Evolutionary conservation across 2,797 vertebrate species (phyloP), one percentile per base, ranked within the genome.

Genomic region (Chrosomus eos): DNA sequence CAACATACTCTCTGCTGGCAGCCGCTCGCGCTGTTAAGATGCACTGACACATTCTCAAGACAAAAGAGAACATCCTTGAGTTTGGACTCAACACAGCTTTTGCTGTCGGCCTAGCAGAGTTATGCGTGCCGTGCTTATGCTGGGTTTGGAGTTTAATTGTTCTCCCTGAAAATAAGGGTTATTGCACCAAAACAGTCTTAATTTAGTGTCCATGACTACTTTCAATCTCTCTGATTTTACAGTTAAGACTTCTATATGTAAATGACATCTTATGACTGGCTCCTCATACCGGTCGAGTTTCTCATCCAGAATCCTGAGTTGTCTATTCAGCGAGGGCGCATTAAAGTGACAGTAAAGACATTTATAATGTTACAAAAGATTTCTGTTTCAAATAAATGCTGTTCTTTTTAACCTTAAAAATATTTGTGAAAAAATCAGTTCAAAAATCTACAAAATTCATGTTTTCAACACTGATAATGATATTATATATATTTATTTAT

Each of bases 1-100:
- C 60, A 43, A n/a, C 58, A 67, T 48, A 73, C 45, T 55, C 45
- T n/a, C 40, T 26, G 31, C 75, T 84, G 78, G 82, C 86, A 81
- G 70, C n/a, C 21, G 16, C 19, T 80, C 4, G 0, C 21, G 3
- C 81, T 84, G 64, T 85, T 82, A 77, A 38, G 36, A 78, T 85
- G 82, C 86, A 85, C 21, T 8, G 64, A 51, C 66, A 71, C 71
- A 51, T 70, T 71, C 55, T 60, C 19, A 71, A 40, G 51, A 78
- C 74, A 64, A 66, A 81, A 72, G n/a, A 60, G 11, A 68, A 38
- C 66, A 82, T 82, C 73, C 55, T 66, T 66, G 51, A 51, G 78
- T 72, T 81, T 81, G 55, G 62, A 77, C 62, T 62, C 28, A 23
- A 26, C 33, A 23, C 72, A 13, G 28, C 3, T 21, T 74, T 43